A percentile compares a stretch with the other conserved stretches of the same genome.
phyloP scores from a whole-genome alignment of 2,113 vertebrate species.

The Erythrolamprus reginae region DNA sequence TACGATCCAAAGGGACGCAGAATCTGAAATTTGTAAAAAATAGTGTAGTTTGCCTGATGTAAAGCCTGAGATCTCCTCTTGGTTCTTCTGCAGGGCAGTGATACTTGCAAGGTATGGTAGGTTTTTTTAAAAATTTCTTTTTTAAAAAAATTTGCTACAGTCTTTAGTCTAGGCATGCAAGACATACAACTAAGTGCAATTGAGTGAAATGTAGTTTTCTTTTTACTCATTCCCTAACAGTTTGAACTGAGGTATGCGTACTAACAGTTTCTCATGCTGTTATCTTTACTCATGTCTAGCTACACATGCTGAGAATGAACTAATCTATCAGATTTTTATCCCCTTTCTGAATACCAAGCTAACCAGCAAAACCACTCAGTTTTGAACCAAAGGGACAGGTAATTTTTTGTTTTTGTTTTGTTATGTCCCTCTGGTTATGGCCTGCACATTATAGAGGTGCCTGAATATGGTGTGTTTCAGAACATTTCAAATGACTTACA shows the following conservation, averaged over 20 bases:
- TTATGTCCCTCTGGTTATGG: slow-evolving; percentile 73
- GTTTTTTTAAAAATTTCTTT: slow-evolving; percentile 71
- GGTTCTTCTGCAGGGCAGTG: slow-evolving; percentile 79
- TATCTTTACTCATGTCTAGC: slow-evolving; percentile 94
- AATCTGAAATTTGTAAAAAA: slow-evolving; percentile 71
- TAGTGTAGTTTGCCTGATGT: slow-evolving; percentile 76
- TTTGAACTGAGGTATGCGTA: slow-evolving; percentile 95
- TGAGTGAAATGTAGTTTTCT: slow-evolving; percentile 84
- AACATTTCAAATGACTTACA: slow-evolving; percentile 73
- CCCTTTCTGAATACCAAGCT: slow-evolving; percentile 79
- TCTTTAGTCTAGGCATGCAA: slow-evolving; percentile 97
- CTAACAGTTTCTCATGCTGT: slow-evolving; percentile 95
- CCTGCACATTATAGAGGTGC: slow-evolving; percentile 82
- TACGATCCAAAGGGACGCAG: slow-evolving; percentile 73
- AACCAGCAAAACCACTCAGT: slow-evolving; percentile 78
- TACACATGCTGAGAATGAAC: slow-evolving; percentile 94
- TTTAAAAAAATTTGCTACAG: slow-evolving; percentile 77
- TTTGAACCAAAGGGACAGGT: slow-evolving; percentile 73
- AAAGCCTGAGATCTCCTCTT: slow-evolving; percentile 92
- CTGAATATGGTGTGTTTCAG: slow-evolving; percentile 67
- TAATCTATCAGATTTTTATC: slow-evolving; percentile 86
- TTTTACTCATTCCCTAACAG: slow-evolving; percentile 89
- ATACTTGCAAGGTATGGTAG: slow-evolving; percentile 81
- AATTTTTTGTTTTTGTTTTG: slow-evolving; percentile 81
- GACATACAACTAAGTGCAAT: slow-evolving; percentile 94